These are phyloP conservation scores for Bimastos eiseni DNA, from an alignment of 2,888 invertebrate species.

Conservation along the genomic window DNA sequence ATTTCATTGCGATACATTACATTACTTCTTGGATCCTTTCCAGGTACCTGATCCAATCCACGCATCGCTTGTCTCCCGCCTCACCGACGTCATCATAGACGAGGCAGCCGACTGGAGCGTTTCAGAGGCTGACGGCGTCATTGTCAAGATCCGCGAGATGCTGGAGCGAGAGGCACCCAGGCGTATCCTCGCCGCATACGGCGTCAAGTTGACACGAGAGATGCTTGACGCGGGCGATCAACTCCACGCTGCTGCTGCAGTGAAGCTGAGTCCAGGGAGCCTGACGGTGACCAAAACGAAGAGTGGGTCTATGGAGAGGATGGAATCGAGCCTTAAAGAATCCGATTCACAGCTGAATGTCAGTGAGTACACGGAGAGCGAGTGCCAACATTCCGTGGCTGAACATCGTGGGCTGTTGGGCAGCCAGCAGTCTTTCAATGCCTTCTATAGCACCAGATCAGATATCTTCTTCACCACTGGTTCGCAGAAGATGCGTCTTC, in stretches of 20 bases:
- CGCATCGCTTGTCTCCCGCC: neutral
- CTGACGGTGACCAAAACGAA: neutral
- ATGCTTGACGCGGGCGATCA: neutral
- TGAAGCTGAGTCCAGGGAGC: neutral
- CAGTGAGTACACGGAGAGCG: neutral
- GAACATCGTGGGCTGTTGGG: neutral
- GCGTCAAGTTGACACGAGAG: neutral
- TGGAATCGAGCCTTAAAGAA: neutral
- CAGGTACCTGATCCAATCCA: neutral
- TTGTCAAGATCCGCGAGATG: neutral
- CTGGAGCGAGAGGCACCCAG: neutral
- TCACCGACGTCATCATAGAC: neutral
- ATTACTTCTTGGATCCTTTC: neutral
- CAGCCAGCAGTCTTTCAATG: neutral
- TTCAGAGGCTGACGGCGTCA: neutral
- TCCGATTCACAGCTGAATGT: neutral
- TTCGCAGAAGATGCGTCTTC: neutral
- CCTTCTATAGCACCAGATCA: neutral
- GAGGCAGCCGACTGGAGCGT: neutral
- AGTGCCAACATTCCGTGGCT: neutral
- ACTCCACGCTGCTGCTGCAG: neutral
- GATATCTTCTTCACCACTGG: neutral
- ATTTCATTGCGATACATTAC: too few relatives aligned
- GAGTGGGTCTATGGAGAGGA: neutral
- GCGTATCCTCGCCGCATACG: neutral